These are phyloP conservation scores for Mirounga angustirostris DNA, from an alignment of 2,113 vertebrate genomes.

Conservation along the genomic window DNA sequence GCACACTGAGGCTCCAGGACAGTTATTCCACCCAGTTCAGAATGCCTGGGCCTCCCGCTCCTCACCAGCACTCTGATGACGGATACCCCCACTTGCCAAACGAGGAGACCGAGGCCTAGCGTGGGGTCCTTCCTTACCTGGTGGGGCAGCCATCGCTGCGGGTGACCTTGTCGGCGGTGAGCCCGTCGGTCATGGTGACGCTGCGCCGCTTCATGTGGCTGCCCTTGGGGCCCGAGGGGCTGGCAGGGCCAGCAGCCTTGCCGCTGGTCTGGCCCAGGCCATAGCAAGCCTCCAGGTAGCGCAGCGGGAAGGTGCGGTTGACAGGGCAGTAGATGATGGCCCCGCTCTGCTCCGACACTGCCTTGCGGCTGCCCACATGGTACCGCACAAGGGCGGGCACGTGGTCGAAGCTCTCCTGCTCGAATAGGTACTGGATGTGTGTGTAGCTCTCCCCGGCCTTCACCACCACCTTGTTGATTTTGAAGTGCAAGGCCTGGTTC, in stretches of 20 bases:
- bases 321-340: slow-evolving; percentile 97
- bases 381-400: slow-evolving; percentile 95
- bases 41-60: not conserved
- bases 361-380: slow-evolving; percentile 94
- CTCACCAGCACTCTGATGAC: not conserved
- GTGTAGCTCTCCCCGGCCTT: slow-evolving; percentile 93
- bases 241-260: slow-evolving; percentile 91
- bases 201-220: slow-evolving; percentile 97
- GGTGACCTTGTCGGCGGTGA: slow-evolving; percentile 96
- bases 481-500: slow-evolving; percentile 95
- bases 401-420: slow-evolving; percentile 96
- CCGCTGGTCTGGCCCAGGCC: slow-evolving; percentile 89
- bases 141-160: slow-evolving; percentile 89
- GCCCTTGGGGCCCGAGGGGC: slow-evolving; percentile 93
- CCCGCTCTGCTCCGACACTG: slow-evolving; percentile 93
- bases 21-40: not conserved
- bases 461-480: slow-evolving; percentile 97
- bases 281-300: slow-evolving; percentile 98
- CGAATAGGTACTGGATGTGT: slow-evolving; percentile 95
- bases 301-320: slow-evolving; percentile 96
- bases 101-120: not conserved
- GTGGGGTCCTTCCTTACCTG: slow-evolving; percentile 89
- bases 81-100: not conserved
- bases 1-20: not conserved
- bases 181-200: slow-evolving; percentile 97